These are phyloP conservation scores for Pseudachorutes palmiensis DNA, from an alignment of 1,140 invertebrate genomes.

Conservation along the genomic window DNA sequence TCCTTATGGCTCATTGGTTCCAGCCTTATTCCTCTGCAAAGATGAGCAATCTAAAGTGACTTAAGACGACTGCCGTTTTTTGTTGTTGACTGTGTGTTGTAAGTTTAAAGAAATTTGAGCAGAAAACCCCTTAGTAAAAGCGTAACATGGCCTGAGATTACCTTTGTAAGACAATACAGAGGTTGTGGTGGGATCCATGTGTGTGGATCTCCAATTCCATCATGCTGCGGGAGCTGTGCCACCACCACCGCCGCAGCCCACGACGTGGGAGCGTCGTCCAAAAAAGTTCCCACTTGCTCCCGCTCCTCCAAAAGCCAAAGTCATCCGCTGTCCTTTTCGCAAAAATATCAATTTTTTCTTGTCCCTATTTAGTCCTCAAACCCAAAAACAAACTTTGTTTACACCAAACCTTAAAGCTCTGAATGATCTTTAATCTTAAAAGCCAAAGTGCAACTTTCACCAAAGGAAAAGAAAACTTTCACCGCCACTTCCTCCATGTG, in stretches of 20 bases:
- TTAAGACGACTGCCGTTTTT: too few species aligned
- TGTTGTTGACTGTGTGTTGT: not conserved
- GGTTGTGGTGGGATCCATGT: conserved; percentile 2
- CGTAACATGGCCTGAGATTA: too few species aligned
- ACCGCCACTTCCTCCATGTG: too few species aligned
- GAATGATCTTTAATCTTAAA: too few species aligned
- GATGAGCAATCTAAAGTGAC: too few species aligned
- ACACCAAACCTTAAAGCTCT: too few species aligned
- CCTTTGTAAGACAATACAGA: conserved; percentile 10
- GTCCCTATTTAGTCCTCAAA: not conserved
- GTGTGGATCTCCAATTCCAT: not conserved
- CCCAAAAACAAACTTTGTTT: too few species aligned
- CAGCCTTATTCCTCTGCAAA: too few species aligned
- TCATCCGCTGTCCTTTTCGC: not conserved
- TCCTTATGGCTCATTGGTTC: too few species aligned
- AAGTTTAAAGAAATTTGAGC: not conserved
- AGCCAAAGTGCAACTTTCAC: too few species aligned
- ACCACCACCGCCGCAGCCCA: not conserved
- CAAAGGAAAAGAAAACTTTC: too few species aligned
- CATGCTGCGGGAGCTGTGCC: not conserved
- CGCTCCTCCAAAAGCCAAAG: not conserved
- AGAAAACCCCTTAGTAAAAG: not conserved
- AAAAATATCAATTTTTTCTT: not conserved
- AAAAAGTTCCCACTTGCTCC: conserved; percentile 2
- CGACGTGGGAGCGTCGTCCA: not conserved